Evolutionary conservation across 2,113 vertebrate species (phyloP), one percentile per base, ranked within the genome.

Genomic region (Barbus barbus): DNA sequence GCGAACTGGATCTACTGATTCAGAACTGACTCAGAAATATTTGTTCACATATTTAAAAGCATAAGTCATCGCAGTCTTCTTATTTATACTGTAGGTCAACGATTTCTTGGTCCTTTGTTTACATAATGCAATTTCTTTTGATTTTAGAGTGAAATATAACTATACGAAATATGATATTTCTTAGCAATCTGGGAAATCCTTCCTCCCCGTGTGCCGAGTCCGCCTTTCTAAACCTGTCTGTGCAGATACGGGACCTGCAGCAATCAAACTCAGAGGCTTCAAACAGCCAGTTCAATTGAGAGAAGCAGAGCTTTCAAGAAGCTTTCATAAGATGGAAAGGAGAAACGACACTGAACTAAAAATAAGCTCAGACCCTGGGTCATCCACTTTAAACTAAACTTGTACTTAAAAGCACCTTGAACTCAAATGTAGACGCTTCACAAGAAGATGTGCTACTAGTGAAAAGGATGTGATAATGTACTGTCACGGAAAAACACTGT

Each of bases 201-300:
- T 20, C 53, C 82, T 87, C 31, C n/a, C n/a, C n/a, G n/a, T n/a
- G n/a, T n/a, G n/a, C n/a, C n/a, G n/a, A n/a, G n/a, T n/a, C n/a
- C n/a, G n/a, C n/a, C n/a, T n/a, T n/a, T n/a, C n/a, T n/a, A n/a
- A n/a, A n/a, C n/a, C n/a, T 46, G 89, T 88, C 74, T 82, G 78
- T 84, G 88, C 83, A 84, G 83, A 88, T 2, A 2, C 18, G 22
- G 18, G 13, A 58, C 41, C 53, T 67, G 74, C 36, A 63, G 44
- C 46, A 41, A 51, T 85, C 71, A 86, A 88, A 86, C 36, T 83
- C 81, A n/a, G n/a, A n/a, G n/a, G n/a, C n/a, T n/a, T n/a, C n/a
- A 91, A 83, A 78, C 53, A 44, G 2, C 77, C 1, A 18, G 12
- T 78, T 58, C 18, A 91, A 73, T 76, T 36, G 83, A 14, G n/a